phyloP scores from a whole-genome alignment of 2,888 invertebrate species.

The Pilophorus perplexus region DNA sequence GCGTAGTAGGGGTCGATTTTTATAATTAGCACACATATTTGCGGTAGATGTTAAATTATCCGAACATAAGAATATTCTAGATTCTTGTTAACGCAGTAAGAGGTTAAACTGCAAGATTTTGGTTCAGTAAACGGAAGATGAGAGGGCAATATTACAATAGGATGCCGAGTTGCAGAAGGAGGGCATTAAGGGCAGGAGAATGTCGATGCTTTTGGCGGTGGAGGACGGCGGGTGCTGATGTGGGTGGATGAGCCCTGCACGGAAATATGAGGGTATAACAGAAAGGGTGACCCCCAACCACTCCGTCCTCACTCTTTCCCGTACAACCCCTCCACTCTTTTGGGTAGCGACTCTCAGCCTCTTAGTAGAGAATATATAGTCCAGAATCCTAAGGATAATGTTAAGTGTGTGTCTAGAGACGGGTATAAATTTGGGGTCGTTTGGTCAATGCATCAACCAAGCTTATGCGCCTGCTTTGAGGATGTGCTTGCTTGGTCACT shows the following conservation, averaged over 20 bases:
- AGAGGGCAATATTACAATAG: slow-evolving; percentile 24
- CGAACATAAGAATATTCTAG: too few relatives aligned
- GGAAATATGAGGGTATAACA: slow-evolving; percentile 30
- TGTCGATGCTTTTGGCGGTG: slow-evolving; percentile 8
- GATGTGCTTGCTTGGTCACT: slow-evolving; percentile 20
- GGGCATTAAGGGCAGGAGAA: slow-evolving; percentile 26
- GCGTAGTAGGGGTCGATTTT: too few relatives aligned
- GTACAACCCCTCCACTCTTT: neutral
- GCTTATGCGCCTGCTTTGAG: slow-evolving; percentile 32
- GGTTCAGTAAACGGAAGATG: neutral
- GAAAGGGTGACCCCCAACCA: slow-evolving; percentile 13
- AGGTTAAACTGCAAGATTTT: too few relatives aligned
- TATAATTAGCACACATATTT: too few relatives aligned
- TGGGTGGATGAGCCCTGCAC: slow-evolving; percentile 29
- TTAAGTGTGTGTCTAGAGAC: slow-evolving; percentile 35
- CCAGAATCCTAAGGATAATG: slow-evolving; percentile 40
- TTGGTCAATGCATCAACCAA: slow-evolving; percentile 41
- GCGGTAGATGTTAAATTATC: too few relatives aligned
- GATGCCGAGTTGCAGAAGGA: slow-evolving; percentile 32
- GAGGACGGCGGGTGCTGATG: neutral
- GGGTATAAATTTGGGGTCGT: slow-evolving; percentile 40
- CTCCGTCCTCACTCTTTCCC: too few relatives aligned
- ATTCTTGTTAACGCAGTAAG: too few relatives aligned
- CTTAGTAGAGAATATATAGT: slow-evolving; percentile 34
- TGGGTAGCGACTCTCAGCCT: neutral